phyloP scores from a whole-genome alignment of 2,113 vertebrate genomes.

The Ondatra zibethicus region DNA sequence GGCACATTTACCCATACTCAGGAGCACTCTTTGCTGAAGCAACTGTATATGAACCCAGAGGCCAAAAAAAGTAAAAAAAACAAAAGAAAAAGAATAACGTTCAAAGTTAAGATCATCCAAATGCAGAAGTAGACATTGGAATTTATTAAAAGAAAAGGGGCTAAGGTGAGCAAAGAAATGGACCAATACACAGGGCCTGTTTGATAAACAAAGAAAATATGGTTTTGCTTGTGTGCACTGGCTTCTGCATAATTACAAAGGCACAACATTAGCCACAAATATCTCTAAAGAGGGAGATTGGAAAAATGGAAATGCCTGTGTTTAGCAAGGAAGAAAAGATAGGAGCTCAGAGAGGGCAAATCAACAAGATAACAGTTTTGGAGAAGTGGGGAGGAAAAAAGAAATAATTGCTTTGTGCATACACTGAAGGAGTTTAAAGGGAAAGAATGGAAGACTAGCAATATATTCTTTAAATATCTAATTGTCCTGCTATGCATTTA shows the following conservation, averaged over 20 bases:
- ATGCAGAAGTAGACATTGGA: background rate
- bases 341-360: background rate
- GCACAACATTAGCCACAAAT: background rate
- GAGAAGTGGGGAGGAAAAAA: background rate
- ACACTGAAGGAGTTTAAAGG: conserved; percentile 1
- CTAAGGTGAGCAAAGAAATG: background rate
- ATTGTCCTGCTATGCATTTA: background rate
- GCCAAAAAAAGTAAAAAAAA: conserved; percentile 41
- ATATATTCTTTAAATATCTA: background rate
- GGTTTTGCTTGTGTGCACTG: conserved; percentile 22
- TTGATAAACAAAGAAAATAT: conserved; percentile 39
- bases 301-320: background rate
- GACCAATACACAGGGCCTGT: background rate
- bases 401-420: background rate
- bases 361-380: conserved; percentile 34
- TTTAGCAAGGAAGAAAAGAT: background rate
- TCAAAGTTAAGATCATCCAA: background rate
- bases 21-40: conserved; percentile 42
- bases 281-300: background rate
- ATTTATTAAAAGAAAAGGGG: conserved; percentile 31
- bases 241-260: conserved; percentile 51
- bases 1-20: background rate
- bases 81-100: conserved; percentile 26
- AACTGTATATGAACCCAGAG: background rate
- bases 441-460: background rate